phyloP scores from a whole-genome alignment of 1,140 invertebrate species.

The Nautilus pompilius region DNA sequence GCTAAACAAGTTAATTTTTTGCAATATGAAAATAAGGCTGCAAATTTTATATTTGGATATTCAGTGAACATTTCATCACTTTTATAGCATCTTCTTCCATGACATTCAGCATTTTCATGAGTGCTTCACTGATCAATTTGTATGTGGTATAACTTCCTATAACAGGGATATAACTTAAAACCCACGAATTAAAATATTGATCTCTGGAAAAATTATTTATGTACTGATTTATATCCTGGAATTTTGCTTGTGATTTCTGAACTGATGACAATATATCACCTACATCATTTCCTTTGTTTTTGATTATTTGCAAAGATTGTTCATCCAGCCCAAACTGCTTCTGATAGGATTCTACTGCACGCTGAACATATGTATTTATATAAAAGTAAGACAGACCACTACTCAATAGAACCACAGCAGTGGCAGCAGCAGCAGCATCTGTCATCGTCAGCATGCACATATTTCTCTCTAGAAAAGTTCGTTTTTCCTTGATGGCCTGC shows the following conservation, averaged over 20 bases:
- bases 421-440: neutral
- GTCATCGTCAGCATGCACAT: neutral
- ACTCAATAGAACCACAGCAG: conserved; percentile 2
- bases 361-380: neutral
- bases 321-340: conserved; percentile 14
- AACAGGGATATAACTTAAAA: neutral
- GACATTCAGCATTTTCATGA: neutral
- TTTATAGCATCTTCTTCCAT: neutral
- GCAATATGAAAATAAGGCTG: no score
- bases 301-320: neutral
- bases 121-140: neutral
- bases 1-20: no score
- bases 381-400: neutral
- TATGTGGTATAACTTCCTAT: neutral
- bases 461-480: neutral
- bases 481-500: conserved; percentile 9
- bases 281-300: neutral
- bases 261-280: neutral
- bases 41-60: no score
- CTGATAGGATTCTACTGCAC: conserved; percentile 6
- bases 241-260: no score
- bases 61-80: no score
- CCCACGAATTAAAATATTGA: no score
- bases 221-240: no score
- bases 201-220: no score